Conservation (phyloP, 2,113 vertebrate genomes). For the Antigone vipio region DNA sequence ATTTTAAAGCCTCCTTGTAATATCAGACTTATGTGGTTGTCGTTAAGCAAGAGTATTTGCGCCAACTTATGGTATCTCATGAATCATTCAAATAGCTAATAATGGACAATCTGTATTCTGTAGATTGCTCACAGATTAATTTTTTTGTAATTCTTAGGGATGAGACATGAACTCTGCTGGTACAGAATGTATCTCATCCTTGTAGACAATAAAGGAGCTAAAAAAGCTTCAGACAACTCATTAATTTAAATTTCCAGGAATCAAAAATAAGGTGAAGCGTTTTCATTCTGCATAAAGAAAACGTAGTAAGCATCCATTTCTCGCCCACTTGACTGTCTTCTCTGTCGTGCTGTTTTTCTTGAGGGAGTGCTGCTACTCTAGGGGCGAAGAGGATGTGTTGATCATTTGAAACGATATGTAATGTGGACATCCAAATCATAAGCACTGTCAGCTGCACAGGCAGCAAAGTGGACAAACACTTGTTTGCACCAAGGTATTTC, state of each 20-base stretch:
- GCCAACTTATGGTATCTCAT: neutral
- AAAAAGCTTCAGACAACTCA: neutral
- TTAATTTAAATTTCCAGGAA: slow-evolving; percentile 41
- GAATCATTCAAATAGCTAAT: slow-evolving; percentile 30
- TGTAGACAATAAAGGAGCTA: neutral
- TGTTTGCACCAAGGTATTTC: neutral
- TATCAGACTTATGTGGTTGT: neutral
- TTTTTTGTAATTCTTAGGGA: neutral
- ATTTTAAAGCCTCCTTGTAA: neutral
- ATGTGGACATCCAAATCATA: neutral
- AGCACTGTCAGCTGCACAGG: neutral
- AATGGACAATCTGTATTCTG: slow-evolving; percentile 32
- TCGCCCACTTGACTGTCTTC: neutral
- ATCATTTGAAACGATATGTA: neutral
- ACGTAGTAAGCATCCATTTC: neutral
- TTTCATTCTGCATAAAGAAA: slow-evolving; percentile 6
- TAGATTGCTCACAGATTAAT: neutral
- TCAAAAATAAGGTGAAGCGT: neutral
- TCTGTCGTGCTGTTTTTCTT: neutral
- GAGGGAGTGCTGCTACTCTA: neutral
- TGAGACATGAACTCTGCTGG: neutral
- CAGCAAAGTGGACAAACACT: neutral
- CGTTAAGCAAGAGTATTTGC: neutral
- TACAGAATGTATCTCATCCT: neutral
- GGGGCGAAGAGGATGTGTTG: neutral